Percentiles rank a stretch among this genome's conserved stretches.
Conservation (phyloP, 2,888 invertebrate species). For the Monoplex corrugatus region DNA sequence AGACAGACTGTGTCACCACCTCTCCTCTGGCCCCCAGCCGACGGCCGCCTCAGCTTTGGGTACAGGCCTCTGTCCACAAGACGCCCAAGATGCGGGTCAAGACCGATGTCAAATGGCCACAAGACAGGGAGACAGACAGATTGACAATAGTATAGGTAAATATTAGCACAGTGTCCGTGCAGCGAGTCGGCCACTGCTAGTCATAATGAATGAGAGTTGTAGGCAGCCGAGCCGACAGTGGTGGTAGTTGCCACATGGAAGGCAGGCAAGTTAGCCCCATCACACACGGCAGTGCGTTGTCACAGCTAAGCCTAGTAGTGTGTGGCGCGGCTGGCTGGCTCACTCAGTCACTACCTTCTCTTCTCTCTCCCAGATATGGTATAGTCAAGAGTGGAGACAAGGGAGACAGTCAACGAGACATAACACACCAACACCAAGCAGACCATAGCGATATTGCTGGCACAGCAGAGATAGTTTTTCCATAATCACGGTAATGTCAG, state of each 20-base stretch:
- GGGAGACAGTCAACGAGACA: slow-evolving; percentile 39
- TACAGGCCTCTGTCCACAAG: not conserved
- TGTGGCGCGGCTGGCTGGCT: slow-evolving; percentile 45
- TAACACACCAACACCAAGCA: slow-evolving; percentile 17
- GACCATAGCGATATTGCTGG: not conserved
- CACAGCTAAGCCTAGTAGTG: slow-evolving; percentile 1
- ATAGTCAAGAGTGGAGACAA: not conserved
- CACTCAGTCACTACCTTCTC: slow-evolving; percentile 9
- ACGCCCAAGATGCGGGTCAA: not conserved
- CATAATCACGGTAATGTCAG: not conserved
- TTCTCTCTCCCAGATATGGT: not conserved
- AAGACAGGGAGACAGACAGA: slow-evolving; percentile 8
- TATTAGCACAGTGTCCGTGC: slow-evolving; percentile 37
- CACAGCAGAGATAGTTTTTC: not conserved
- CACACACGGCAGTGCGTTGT: slow-evolving; percentile 35
- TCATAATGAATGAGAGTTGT: slow-evolving; percentile 49
- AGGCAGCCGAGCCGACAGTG: slow-evolving; percentile 35
- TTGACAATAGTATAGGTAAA: slow-evolving; percentile 44
- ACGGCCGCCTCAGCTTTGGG: not conserved
- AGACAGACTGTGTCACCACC: slow-evolving; percentile 27
- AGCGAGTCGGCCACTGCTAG: slow-evolving; percentile 32
- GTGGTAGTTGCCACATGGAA: slow-evolving; percentile 38
- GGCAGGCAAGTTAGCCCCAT: slow-evolving; percentile 23
- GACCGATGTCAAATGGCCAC: slow-evolving; percentile 4
- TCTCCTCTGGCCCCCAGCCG: slow-evolving; percentile 31